Base-by-base conservation (phyloP, 2,113 vertebrate genomes). In the Bufo bufo region DNA sequence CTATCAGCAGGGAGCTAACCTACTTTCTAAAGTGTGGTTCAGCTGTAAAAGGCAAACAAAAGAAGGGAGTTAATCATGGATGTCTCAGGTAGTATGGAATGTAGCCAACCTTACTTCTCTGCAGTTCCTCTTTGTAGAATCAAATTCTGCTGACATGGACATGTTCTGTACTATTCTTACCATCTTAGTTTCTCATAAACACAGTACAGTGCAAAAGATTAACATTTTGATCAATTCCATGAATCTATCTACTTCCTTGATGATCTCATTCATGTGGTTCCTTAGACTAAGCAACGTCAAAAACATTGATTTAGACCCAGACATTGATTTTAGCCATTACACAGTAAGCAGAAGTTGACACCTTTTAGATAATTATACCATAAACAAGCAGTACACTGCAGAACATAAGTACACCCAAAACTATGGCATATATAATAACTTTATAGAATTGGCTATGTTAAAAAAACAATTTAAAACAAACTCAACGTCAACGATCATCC, bases 1-100 rank as follows among this genome's bases (percentile, higher is more conserved):
- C 77, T 82, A 77, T 54, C 87, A 82, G 17, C 72, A 59, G 14
- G 84, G 77, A 81, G 6, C 87, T 47, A 52, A 56, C 16, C 77
- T 0, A 0, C 49, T 80, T 89, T 49, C 8, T 80, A 88, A 87
- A 82, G 6, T 54, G 82, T 58, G 6, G 11, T 90, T 0, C 2
- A 90, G 72, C 72, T 20, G 79, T 14, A 86, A 77, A 75, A 66
- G 78, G 79, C 54, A 23, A 82, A 82, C 52, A 74, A 74, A 58
- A 12, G 19, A 82, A 87, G 6, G 50, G 50, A 87, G 43, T 66
- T 82, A 75, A 75, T 72, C 45, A 59, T 72, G 19, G 66, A 61
- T 49, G 47, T 87, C 33, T 82, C 47, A 82, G 45, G 66, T 75
- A 82, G 52, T 33, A 58, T 69, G 78, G 50, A 82, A 52, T 54